These are phyloP conservation scores for Cyrtorhinus lividipennis DNA, from an alignment of 1,140 invertebrate genomes.

Conservation along the genomic window DNA sequence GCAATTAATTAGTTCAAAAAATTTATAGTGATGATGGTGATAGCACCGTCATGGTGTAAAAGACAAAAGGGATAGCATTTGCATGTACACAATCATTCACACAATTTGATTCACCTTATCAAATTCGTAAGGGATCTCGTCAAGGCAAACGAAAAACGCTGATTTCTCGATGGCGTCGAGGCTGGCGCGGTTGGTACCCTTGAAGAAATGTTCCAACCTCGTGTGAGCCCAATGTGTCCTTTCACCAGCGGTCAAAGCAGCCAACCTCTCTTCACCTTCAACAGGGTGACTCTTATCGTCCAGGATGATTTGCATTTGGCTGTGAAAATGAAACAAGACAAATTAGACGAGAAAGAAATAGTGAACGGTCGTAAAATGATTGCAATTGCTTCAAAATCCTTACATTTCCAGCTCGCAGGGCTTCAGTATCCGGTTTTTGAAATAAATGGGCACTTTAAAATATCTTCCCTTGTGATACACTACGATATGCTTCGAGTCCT, in stretches of 20 bases:
- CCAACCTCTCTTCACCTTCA: slow-evolving; percentile 73
- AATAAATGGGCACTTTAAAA: slow-evolving; percentile 85
- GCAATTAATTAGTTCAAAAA: too few relatives aligned
- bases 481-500: slow-evolving; percentile 83
- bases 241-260: slow-evolving; percentile 83
- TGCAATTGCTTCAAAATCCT: too few relatives aligned
- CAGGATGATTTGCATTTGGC: slow-evolving; percentile 83
- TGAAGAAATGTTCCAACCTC: slow-evolving; percentile 54
- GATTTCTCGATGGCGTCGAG: slow-evolving; percentile 86
- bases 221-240: slow-evolving; percentile 78
- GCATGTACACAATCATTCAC: too few relatives aligned
- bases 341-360: not conserved
- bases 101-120: slow-evolving; percentile 53
- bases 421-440: slow-evolving; percentile 62
- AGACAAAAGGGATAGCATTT: too few relatives aligned
- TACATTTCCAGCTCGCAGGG: slow-evolving; percentile 82
- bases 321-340: slow-evolving; percentile 31
- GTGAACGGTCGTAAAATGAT: too few relatives aligned
- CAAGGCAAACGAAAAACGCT: slow-evolving; percentile 81
- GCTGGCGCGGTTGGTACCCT: slow-evolving; percentile 75
- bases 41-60: too few relatives aligned
- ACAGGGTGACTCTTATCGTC: slow-evolving; percentile 53
- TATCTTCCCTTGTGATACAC: slow-evolving; percentile 91
- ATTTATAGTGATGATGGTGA: too few relatives aligned
- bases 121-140: slow-evolving; percentile 73